Evolutionary conservation across 2,113 vertebrate genomes (phyloP).

Genomic region (Bathybates hornii): DNA sequence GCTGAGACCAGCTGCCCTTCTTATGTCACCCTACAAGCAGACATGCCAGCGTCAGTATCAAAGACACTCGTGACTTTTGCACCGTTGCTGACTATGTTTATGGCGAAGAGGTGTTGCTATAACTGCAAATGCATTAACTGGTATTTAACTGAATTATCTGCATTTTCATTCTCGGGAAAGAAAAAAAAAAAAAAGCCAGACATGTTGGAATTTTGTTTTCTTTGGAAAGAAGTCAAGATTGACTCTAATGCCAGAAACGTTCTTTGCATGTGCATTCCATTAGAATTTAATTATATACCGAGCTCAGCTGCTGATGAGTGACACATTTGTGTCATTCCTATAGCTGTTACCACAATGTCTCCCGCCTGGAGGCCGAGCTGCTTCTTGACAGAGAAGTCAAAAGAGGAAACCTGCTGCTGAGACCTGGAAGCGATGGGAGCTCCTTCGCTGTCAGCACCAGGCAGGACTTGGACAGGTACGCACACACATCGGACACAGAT

Average conservation of each 20-base stretch:
- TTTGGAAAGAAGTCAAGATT: not conserved
- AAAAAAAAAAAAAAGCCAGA: fast-evolving
- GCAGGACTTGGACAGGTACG: constrained; percentile 70
- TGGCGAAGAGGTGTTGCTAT: not conserved
- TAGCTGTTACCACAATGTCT: constrained; percentile 75
- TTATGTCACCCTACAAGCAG: not conserved
- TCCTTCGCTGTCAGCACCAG: constrained; percentile 71
- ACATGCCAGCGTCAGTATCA: constrained; percentile 67
- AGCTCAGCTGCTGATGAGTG: not conserved
- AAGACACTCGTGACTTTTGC: not conserved
- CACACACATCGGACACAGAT: not conserved
- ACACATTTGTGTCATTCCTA: not conserved
- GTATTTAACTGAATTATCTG: not conserved
- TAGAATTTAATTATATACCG: not conserved
- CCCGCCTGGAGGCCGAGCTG: constrained; percentile 70
- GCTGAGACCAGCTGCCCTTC: fast-evolving
- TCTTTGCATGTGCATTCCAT: not conserved
- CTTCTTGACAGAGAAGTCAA: constrained; percentile 69
- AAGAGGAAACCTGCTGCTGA: constrained; percentile 76
- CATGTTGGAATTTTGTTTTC: not conserved
- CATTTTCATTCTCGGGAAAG: not conserved
- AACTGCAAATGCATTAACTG: not conserved
- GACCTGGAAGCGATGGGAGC: constrained; percentile 57
- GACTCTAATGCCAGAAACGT: fast-evolving
- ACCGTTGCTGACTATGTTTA: not conserved